Conservation (phyloP, 2,113 vertebrate genomes). For the Psephotus haematonotus region DNA sequence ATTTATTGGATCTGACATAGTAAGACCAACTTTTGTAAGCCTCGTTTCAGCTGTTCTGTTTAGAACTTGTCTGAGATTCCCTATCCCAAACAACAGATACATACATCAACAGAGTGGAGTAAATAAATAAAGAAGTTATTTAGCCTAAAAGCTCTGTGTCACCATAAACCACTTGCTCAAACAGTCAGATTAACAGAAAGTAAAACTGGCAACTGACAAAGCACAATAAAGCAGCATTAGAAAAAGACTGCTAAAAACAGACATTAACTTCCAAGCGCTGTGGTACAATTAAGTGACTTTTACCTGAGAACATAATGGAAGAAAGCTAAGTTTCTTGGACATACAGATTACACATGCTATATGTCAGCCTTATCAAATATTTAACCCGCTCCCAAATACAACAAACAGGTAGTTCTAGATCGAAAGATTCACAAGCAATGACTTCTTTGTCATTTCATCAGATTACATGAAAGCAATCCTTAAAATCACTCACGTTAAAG, state of each 20-base stretch:
- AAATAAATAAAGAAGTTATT: background rate
- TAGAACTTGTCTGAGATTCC: background rate
- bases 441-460: background rate
- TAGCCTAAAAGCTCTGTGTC: background rate
- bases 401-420: background rate
- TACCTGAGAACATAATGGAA: background rate
- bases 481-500: background rate
- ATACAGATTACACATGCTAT: background rate
- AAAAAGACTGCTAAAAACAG: background rate
- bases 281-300: background rate
- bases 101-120: rapidly evolving
- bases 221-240: background rate
- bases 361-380: background rate
- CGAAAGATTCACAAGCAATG: background rate
- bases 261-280: background rate
- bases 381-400: background rate
- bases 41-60: background rate
- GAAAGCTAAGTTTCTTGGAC: background rate
- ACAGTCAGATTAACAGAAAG: background rate
- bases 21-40: background rate
- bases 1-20: background rate
- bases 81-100: background rate
- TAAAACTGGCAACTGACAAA: background rate
- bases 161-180: background rate
- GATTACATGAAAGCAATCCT: background rate